Evolutionary conservation across 2,888 invertebrate species (phyloP).

Genomic region (Sarcophaga caerulescens): DNA sequence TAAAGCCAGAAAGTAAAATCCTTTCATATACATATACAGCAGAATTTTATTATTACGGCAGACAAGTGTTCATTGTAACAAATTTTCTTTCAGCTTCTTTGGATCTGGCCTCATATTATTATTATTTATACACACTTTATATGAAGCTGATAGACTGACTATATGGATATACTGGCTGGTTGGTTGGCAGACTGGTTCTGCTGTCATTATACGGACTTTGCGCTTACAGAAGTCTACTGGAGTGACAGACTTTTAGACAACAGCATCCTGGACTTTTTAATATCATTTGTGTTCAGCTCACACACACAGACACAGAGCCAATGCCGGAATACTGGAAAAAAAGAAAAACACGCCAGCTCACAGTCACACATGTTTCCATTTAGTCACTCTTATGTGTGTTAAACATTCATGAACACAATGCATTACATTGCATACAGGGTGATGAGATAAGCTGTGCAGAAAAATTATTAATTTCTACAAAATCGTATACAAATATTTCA

Average conservation of each 20-base stretch:
- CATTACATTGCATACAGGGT: not conserved
- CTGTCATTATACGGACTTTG: slow-evolving; percentile 46
- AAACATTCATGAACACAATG: slow-evolving; percentile 40
- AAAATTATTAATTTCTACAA: not conserved
- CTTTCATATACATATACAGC: not conserved
- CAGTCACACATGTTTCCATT: not conserved
- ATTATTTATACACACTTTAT: slow-evolving; percentile 5
- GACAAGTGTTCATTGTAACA: slow-evolving; percentile 30
- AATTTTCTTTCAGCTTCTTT: not conserved
- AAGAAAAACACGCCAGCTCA: not conserved
- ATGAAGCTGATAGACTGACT: slow-evolving; percentile 16
- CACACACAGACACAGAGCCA: not conserved
- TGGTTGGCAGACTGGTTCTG: slow-evolving; percentile 15
- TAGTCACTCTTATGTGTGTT: slow-evolving; percentile 25
- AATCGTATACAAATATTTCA: too few species aligned
- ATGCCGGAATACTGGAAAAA: not conserved
- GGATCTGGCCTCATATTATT: not conserved
- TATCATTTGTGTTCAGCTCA: slow-evolving; percentile 44
- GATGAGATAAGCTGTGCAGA: not conserved
- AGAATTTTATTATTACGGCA: slow-evolving; percentile 17
- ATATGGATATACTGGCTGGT: not conserved
- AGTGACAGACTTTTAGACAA: slow-evolving; percentile 53
- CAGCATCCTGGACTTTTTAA: slow-evolving; percentile 54
- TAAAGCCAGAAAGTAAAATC: not conserved
- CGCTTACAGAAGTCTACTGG: slow-evolving; percentile 43